Conservation (phyloP, 2,888 invertebrate species). For the Calliopum simillimum region DNA sequence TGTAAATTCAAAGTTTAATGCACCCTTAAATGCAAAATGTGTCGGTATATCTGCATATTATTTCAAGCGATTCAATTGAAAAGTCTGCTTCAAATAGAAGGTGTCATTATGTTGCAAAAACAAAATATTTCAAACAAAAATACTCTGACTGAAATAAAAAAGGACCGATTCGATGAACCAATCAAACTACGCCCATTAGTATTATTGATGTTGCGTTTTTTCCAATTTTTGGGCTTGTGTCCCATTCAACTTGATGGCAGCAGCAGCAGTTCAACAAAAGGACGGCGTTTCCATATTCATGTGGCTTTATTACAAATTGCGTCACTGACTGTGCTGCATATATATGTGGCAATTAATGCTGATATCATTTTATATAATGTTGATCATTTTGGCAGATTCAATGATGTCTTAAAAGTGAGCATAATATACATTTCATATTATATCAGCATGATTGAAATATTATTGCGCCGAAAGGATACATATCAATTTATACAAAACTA, state of each 20-base stretch:
- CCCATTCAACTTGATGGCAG: slow-evolving; percentile 26
- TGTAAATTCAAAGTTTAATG: too few relatives aligned
- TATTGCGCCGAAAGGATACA: slow-evolving; percentile 20
- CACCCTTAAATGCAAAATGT: too few relatives aligned
- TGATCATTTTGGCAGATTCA: slow-evolving; percentile 44
- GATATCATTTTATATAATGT: slow-evolving; percentile 36
- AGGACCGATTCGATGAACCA: neutral
- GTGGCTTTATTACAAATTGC: slow-evolving; percentile 35
- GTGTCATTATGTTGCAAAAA: too few relatives aligned
- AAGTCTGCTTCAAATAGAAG: too few relatives aligned
- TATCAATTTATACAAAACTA: slow-evolving; percentile 39
- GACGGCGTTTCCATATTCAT: neutral
- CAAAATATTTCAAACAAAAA: too few relatives aligned
- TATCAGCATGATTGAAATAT: slow-evolving; percentile 40
- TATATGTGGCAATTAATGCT: slow-evolving; percentile 22
- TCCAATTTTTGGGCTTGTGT: slow-evolving; percentile 43
- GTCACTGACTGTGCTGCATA: slow-evolving; percentile 25
- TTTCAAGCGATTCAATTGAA: too few relatives aligned
- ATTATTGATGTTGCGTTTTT: slow-evolving; percentile 36
- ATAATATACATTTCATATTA: slow-evolving; percentile 37
- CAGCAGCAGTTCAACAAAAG: neutral
- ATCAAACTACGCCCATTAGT: slow-evolving; percentile 36
- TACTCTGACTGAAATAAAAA: neutral
- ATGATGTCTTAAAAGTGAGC: slow-evolving; percentile 43
- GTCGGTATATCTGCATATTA: too few relatives aligned